Conservation (phyloP, 2,888 invertebrate species). For the Dynastes hyllus region DNA sequence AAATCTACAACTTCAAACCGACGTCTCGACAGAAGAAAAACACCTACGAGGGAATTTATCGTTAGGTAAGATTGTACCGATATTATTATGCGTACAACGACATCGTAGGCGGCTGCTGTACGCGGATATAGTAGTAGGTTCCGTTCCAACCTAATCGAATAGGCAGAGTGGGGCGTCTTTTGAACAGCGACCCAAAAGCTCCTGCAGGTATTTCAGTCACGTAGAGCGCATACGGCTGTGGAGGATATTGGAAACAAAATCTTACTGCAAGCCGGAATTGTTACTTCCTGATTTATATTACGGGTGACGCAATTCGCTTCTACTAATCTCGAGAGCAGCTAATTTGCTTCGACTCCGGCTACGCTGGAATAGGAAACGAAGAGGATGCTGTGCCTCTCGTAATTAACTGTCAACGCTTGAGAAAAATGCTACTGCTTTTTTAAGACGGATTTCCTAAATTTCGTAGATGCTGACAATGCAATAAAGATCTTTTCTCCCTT, state of each 20-base stretch:
- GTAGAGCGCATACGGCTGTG: conserved; percentile 17
- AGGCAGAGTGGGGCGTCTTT: conserved; percentile 6
- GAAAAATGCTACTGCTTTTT: too few species aligned
- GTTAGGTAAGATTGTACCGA: background rate
- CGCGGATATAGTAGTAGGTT: conserved; percentile 6
- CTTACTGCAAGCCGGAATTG: conserved; percentile 30
- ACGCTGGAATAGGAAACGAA: background rate
- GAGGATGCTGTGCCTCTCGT: too few species aligned
- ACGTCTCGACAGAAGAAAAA: background rate
- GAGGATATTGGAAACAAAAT: conserved; percentile 42
- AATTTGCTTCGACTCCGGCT: background rate
- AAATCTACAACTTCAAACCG: too few species aligned
- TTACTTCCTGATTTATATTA: conserved; percentile 21
- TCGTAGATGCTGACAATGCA: too few species aligned
- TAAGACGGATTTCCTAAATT: too few species aligned
- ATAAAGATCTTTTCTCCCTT: too few species aligned
- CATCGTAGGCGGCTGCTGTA: conserved; percentile 15
- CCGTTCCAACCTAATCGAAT: conserved; percentile 33
- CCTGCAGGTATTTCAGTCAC: conserved; percentile 30
- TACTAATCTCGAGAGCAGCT: background rate
- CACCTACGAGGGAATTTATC: conserved; percentile 6
- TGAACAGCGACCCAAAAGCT: background rate
- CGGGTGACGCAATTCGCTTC: background rate
- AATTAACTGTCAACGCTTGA: too few species aligned
- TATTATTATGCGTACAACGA: conserved; percentile 25